A percentile compares a stretch with the other conserved stretches of the same genome.
phyloP scores from a whole-genome alignment of 2,113 vertebrate genomes.

The Neoarius graeffei region DNA sequence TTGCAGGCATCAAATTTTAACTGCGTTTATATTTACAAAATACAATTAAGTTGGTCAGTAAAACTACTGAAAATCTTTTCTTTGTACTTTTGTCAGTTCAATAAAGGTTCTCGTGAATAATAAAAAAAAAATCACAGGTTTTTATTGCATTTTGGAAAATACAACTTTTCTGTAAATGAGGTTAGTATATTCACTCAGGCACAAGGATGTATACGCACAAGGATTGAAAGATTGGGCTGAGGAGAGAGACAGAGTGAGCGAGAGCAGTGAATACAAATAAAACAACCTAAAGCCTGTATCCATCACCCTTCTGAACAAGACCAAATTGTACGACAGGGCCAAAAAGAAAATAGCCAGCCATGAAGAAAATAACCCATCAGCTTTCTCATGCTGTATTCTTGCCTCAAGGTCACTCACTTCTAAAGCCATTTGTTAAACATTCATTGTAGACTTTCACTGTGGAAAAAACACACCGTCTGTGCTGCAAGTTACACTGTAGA shows the following conservation, averaged over 20 bases:
- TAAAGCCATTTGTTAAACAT: not conserved
- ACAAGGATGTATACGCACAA: not conserved
- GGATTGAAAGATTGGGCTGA: not conserved
- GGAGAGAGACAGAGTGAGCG: not conserved
- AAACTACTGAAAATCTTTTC: too few relatives aligned
- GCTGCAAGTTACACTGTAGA: not conserved
- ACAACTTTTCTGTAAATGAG: too few relatives aligned
- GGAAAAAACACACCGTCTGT: not conserved
- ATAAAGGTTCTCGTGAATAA: too few relatives aligned
- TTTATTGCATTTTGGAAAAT: too few relatives aligned
- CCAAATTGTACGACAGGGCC: not conserved
- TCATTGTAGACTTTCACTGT: not conserved
- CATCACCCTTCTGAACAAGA: not conserved
- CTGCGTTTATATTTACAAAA: too few relatives aligned
- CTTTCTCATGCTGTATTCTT: not conserved
- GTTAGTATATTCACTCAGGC: not conserved
- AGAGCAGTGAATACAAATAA: not conserved
- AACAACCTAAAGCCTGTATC: not conserved
- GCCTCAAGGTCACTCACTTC: not conserved
- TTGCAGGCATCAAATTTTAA: too few relatives aligned
- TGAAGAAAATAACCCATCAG: constrained; percentile 1
- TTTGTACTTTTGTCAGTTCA: too few relatives aligned
- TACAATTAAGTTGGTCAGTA: too few relatives aligned
- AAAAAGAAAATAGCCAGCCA: not conserved
- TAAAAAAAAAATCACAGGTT: too few relatives aligned